A percentile compares a stretch with the other conserved stretches of the same genome.
phyloP scores from a whole-genome alignment of 2,113 vertebrate genomes.

The Agelaius phoeniceus region DNA sequence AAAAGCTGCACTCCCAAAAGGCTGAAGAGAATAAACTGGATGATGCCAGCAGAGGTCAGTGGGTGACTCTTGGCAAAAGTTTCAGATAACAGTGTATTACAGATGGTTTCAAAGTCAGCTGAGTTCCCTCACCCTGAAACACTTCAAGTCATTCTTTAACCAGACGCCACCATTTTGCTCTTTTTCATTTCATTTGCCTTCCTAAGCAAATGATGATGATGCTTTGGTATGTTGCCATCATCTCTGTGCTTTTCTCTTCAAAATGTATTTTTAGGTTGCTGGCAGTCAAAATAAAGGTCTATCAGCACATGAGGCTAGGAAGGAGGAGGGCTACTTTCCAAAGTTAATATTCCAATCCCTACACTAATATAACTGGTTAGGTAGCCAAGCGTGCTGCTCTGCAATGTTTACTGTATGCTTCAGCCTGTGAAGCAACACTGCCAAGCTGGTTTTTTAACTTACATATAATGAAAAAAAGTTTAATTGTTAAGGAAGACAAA shows the following conservation, averaged over 20 bases:
- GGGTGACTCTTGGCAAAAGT: not conserved
- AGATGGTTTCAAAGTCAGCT: not conserved
- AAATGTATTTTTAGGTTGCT: not conserved
- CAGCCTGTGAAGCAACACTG: not conserved
- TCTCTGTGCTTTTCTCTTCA: not conserved
- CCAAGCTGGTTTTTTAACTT: not conserved
- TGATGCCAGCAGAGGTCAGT: constrained; percentile 53
- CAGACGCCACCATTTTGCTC: not conserved
- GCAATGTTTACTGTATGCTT: not conserved
- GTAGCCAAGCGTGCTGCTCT: not conserved
- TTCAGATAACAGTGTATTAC: not conserved
- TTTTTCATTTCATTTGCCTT: not conserved
- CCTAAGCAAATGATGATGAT: not conserved
- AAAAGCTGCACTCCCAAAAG: not conserved
- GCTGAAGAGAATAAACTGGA: not conserved
- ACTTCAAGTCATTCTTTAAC: not conserved
- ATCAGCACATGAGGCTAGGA: not conserved
- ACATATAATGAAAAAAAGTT: not conserved
- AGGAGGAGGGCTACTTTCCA: not conserved
- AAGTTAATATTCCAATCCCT: not conserved
- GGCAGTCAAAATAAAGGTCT: not conserved
- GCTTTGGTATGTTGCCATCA: not conserved
- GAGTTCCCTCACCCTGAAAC: not conserved
- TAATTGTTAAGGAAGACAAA: not conserved
- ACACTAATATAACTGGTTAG: not conserved